These are phyloP conservation scores for Drosophila orena DNA, from an alignment of 1,140 invertebrate species.

Conservation along the genomic window DNA sequence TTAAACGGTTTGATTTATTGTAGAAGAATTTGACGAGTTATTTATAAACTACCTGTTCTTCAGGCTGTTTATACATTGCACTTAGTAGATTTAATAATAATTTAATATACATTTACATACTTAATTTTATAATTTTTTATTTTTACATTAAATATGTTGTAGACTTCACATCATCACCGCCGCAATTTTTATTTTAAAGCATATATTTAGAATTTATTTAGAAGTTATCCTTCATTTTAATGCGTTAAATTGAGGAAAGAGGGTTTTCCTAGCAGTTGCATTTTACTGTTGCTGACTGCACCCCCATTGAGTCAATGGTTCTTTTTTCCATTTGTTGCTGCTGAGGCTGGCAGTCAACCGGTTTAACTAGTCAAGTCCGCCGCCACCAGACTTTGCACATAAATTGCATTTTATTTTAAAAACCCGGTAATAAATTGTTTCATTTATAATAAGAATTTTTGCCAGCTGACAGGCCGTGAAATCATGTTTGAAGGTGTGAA, in stretches of 20 bases:
- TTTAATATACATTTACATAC: too few relatives aligned
- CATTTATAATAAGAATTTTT: constrained; percentile 78
- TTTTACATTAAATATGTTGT: too few relatives aligned
- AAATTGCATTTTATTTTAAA: constrained; percentile 79
- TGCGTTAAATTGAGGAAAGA: constrained; percentile 25
- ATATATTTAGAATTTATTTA: not conserved
- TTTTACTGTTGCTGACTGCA: constrained; percentile 47
- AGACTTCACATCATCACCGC: too few relatives aligned
- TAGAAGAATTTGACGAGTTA: not conserved
- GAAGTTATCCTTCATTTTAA: not conserved
- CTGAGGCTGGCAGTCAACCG: constrained; percentile 46
- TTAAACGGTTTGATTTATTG: constrained; percentile 10
- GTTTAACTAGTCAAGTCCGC: constrained; percentile 59
- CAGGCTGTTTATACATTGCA: not conserved
- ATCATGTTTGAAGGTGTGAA: constrained; percentile 16
- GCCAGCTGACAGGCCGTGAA: constrained; percentile 55
- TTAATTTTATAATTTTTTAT: too few relatives aligned
- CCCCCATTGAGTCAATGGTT: constrained; percentile 35
- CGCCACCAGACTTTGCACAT: constrained; percentile 56
- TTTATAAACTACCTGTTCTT: not conserved
- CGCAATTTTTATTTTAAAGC: too few relatives aligned
- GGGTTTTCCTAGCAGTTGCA: constrained; percentile 32
- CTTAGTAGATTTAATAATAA: too few relatives aligned
- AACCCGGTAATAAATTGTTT: constrained; percentile 81
- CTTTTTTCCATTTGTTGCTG: constrained; percentile 37